Evolutionary conservation across 2,797 vertebrate species (phyloP).

Genomic region (Nyctalus aviator): DNA sequence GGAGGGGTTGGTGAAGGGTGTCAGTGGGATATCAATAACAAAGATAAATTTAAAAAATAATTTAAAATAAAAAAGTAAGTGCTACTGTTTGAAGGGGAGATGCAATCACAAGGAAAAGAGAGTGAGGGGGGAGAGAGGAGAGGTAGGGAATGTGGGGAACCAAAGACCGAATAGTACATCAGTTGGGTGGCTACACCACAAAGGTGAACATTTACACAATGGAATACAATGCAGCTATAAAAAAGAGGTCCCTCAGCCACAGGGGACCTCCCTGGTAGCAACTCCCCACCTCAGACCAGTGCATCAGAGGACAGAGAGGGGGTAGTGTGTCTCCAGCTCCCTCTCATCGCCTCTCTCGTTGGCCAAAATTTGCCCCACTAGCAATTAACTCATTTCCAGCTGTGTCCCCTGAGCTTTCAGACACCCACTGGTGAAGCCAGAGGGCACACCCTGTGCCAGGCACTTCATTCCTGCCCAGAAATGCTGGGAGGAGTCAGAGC

Average conservation of each 20-base stretch:
- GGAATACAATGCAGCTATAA: not conserved
- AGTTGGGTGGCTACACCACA: no score
- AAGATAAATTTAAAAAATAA: not conserved
- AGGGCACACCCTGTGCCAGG: accelerated
- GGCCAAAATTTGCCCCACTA: not conserved
- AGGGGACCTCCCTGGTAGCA: not conserved
- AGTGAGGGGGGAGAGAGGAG: not conserved
- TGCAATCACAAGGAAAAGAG: not conserved
- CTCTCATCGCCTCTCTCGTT: no score
- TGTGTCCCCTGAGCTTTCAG: not conserved
- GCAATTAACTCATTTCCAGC: not conserved
- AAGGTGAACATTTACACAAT: no score
- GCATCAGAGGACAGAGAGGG: not conserved
- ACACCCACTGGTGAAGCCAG: no score
- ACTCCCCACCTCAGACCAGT: not conserved
- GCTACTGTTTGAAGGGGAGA: not conserved
- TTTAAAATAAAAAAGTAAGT: no score
- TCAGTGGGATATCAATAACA: not conserved
- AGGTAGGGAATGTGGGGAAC: not conserved
- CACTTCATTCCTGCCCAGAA: not conserved
- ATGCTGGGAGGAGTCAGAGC: not conserved
- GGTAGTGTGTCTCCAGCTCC: not conserved
- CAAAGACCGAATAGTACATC: no score
- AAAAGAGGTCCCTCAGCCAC: not conserved
- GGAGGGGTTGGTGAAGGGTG: no score